A percentile compares a stretch with the other conserved stretches of the same genome.
phyloP scores from a whole-genome alignment of 2,113 vertebrate genomes.

The Salvelinus namaycush region DNA sequence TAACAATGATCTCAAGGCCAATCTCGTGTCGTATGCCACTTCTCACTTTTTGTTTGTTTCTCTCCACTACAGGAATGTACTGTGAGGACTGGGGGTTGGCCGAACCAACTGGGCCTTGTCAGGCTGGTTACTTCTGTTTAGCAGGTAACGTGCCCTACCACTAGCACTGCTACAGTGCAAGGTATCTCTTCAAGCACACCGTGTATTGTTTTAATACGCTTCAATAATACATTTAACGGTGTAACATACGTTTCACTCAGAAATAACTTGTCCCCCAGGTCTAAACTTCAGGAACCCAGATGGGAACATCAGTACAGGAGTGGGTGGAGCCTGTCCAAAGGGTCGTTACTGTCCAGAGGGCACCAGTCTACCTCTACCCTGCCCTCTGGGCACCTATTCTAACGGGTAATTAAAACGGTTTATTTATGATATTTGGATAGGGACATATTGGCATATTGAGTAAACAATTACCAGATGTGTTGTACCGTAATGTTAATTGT shows the following conservation, averaged over 20 bases:
- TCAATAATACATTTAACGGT: background rate
- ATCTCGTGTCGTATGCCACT: too few species aligned
- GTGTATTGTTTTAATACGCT: background rate
- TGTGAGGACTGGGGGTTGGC: constrained; percentile 82
- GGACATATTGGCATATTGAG: background rate
- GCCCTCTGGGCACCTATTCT: constrained; percentile 86
- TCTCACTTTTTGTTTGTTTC: constrained; percentile 1
- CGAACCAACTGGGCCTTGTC: constrained; percentile 78
- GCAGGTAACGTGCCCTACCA: constrained; percentile 64
- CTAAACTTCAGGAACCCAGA: constrained; percentile 77
- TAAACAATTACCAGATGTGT: background rate
- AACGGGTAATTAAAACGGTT: constrained; percentile 68
- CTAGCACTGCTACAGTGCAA: background rate
- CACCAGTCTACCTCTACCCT: constrained; percentile 76
- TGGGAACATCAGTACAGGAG: constrained; percentile 70
- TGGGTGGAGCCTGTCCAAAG: constrained; percentile 83
- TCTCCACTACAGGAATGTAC: constrained; percentile 70
- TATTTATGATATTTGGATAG: background rate
- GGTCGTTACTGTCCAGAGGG: constrained; percentile 87
- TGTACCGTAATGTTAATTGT: background rate
- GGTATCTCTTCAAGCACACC: background rate
- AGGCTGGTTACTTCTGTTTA: constrained; percentile 80
- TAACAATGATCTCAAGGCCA: too few species aligned
- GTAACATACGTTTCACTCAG: background rate
- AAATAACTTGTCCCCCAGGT: constrained; percentile 50